phyloP scores from a whole-genome alignment of 2,113 vertebrate species.

The Cyphomyrus plagiostoma region DNA sequence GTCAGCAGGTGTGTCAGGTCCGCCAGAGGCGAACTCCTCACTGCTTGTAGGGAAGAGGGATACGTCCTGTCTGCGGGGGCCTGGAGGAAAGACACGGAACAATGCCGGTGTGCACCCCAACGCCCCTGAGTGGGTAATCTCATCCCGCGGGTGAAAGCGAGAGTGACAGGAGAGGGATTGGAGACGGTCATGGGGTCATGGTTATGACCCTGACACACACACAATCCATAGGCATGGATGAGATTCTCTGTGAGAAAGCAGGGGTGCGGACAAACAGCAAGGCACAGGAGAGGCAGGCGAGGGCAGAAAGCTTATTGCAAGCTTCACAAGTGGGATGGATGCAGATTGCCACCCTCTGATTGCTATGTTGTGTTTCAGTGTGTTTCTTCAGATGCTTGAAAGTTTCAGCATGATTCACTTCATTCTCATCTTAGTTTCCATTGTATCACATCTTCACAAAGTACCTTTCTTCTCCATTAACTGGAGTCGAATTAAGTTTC shows the following conservation, averaged over 20 bases:
- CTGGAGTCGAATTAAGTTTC: conserved; percentile 17
- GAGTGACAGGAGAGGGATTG: not conserved
- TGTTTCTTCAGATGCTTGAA: not conserved
- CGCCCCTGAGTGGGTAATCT: not conserved
- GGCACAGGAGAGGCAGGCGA: not conserved
- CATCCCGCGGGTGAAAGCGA: conserved; percentile 2
- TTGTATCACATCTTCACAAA: conserved; percentile 4
- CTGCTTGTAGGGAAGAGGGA: not conserved
- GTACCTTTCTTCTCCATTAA: conserved; percentile 9
- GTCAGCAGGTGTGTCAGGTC: conserved; percentile 14
- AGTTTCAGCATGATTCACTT: not conserved
- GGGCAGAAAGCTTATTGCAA: conserved; percentile 13
- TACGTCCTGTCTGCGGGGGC: conserved; percentile 23
- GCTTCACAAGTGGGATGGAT: conserved; percentile 2
- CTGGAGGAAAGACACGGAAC: not conserved
- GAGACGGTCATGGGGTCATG: not conserved
- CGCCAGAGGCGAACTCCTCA: conserved; percentile 36
- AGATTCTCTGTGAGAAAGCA: not conserved
- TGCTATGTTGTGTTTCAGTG: conserved; percentile 5
- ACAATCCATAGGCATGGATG: not conserved
- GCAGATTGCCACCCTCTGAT: conserved; percentile 30
- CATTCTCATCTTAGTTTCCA: not conserved
- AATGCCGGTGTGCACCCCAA: not conserved
- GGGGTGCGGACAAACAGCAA: not conserved
- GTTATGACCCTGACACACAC: not conserved